phyloP scores from a whole-genome alignment of 2,888 invertebrate genomes.

The Nymphalis c-album region DNA sequence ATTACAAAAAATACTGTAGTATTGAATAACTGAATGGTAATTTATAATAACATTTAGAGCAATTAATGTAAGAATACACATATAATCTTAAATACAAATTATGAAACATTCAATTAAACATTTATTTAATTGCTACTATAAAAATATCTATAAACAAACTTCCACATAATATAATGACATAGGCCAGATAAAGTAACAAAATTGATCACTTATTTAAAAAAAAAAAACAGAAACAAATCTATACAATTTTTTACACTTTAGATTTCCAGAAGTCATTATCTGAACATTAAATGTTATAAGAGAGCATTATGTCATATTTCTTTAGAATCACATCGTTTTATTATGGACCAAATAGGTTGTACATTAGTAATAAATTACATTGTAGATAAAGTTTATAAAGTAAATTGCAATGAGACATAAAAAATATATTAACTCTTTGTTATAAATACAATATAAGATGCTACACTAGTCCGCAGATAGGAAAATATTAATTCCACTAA shows the following conservation, averaged over 20 bases:
- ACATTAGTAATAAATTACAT: constrained; percentile 6
- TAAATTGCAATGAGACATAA: not conserved
- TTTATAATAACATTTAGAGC: not conserved
- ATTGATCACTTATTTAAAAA: not conserved
- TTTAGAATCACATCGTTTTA: not conserved
- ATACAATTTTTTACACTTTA: not conserved
- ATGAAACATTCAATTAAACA: not conserved
- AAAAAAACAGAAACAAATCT: not conserved
- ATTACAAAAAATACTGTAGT: too few species aligned
- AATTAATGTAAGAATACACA: not conserved
- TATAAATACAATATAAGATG: not conserved
- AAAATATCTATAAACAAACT: constrained; percentile 1
- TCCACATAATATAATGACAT: not conserved
- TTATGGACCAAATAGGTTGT: constrained; percentile 4
- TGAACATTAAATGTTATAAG: constrained; percentile 2
- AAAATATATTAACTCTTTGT: constrained; percentile 10
- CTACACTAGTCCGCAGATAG: not conserved
- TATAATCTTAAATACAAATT: not conserved
- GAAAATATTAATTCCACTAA: constrained; percentile 7
- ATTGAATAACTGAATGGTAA: too few species aligned
- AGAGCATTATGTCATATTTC: not conserved
- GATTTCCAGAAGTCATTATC: not conserved
- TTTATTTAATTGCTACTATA: not conserved
- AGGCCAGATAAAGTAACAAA: not conserved
- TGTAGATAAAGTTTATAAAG: constrained; percentile 4